These are phyloP conservation scores for Nezara viridula DNA, from an alignment of 2,888 invertebrate genomes.

Conservation along the genomic window DNA sequence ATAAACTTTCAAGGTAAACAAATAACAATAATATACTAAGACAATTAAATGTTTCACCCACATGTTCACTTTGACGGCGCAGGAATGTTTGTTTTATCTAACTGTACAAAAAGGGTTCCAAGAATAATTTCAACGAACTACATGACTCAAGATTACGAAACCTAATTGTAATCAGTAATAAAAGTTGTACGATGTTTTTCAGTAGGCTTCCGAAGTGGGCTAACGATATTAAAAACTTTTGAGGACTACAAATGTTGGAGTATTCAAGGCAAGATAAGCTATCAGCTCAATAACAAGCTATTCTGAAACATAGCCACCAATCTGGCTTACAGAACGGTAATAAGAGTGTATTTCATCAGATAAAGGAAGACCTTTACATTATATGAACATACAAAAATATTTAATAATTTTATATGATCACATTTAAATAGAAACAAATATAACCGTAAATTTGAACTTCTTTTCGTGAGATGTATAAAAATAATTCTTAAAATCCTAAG, in stretches of 20 bases:
- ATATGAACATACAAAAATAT: too few relatives aligned
- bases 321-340: background rate
- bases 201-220: background rate
- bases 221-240: constrained; percentile 11
- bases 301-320: background rate
- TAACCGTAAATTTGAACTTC: too few relatives aligned
- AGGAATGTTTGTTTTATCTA: background rate
- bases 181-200: background rate
- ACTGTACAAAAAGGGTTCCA: background rate
- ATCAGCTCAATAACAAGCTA: constrained; percentile 33
- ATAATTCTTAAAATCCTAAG: too few relatives aligned
- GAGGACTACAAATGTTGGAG: constrained; percentile 25
- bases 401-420: too few relatives aligned
- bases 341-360: background rate
- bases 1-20: too few relatives aligned
- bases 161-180: background rate
- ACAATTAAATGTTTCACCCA: too few relatives aligned
- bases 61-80: too few relatives aligned
- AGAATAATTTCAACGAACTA: background rate
- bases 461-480: too few relatives aligned
- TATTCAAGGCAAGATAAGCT: background rate
- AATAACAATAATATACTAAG: too few relatives aligned
- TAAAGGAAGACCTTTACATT: too few relatives aligned
- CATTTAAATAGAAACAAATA: too few relatives aligned
- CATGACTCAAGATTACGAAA: background rate